A percentile compares a stretch with the other conserved stretches of the same genome.
These are phyloP conservation scores for Drosophila gunungcola DNA, from an alignment of 1,140 invertebrate species.

Conservation along the genomic window DNA sequence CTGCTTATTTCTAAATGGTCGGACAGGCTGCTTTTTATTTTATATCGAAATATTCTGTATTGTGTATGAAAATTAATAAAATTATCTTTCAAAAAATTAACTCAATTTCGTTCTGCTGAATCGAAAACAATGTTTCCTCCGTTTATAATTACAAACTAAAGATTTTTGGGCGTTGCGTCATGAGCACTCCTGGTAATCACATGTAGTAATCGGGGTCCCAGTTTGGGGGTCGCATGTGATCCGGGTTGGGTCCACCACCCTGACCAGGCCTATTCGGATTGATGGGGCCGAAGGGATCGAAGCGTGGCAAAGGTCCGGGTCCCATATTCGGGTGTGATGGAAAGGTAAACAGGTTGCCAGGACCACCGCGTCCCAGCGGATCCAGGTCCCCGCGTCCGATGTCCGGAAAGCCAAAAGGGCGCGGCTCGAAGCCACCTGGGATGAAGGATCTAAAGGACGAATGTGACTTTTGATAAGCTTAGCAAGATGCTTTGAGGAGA, in stretches of 20 bases:
- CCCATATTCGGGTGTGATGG: constrained; percentile 71
- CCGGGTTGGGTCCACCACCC: constrained; percentile 87
- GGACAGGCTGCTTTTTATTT: constrained; percentile 31
- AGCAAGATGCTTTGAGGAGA: background rate
- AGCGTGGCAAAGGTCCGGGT: constrained; percentile 88
- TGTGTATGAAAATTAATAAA: constrained; percentile 55
- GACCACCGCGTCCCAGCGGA: constrained; percentile 88
- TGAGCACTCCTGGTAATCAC: constrained; percentile 29
- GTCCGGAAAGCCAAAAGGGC: constrained; percentile 84
- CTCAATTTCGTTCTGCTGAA: background rate
- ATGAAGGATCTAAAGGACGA: constrained; percentile 34
- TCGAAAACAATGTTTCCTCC: background rate
- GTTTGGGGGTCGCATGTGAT: constrained; percentile 88
- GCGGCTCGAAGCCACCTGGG: constrained; percentile 61
- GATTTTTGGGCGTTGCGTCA: constrained; percentile 35
- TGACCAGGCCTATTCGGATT: constrained; percentile 80
- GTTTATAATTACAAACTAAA: constrained; percentile 35
- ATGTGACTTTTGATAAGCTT: background rate
- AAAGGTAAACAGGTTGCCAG: constrained; percentile 90
- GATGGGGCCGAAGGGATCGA: constrained; percentile 92
- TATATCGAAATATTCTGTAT: constrained; percentile 54
- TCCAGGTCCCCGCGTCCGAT: constrained; percentile 90
- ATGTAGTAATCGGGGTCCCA: constrained; percentile 75
- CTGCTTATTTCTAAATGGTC: constrained; percentile 1
- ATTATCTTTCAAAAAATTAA: constrained; percentile 34